A percentile compares a stretch with the other conserved stretches of the same genome.
phyloP scores from a whole-genome alignment of 2,797 vertebrate genomes.

The Florisuga fusca region DNA sequence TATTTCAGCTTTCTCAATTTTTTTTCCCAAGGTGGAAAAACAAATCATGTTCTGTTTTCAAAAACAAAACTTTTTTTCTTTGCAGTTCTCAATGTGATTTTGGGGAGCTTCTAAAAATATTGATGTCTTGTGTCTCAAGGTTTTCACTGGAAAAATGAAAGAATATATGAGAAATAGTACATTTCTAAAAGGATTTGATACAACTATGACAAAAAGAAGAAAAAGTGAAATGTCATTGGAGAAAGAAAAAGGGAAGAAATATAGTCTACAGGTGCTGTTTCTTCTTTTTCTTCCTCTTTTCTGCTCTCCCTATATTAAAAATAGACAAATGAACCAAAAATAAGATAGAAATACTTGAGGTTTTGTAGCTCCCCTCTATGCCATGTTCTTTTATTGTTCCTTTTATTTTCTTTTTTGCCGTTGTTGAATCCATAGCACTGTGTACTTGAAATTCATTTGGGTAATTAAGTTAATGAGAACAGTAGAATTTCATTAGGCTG shows the following conservation, averaged over 20 bases:
- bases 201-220: conserved; percentile 28
- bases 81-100: background rate
- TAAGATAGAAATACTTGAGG: conserved; percentile 55
- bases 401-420: background rate
- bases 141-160: background rate
- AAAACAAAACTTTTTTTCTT: background rate
- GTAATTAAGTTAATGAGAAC: background rate
- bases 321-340: conserved; percentile 67
- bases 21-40: background rate
- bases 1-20: background rate
- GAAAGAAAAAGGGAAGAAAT: conserved; percentile 69
- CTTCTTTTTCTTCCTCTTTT: conserved; percentile 66
- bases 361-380: conserved; percentile 15
- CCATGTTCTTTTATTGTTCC: background rate
- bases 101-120: background rate
- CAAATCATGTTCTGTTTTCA: background rate
- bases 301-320: conserved; percentile 74
- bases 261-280: conserved; percentile 74
- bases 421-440: background rate
- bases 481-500: conserved; percentile 17
- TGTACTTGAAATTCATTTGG: conserved; percentile 10
- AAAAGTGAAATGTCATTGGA: conserved; percentile 63
- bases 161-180: background rate
- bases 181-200: conserved; percentile 55
- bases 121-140: background rate